Evolutionary conservation across 2,888 invertebrate species (phyloP), one percentile per base, ranked within the genome.

Genomic region (Tetanocera ferruginea): DNA sequence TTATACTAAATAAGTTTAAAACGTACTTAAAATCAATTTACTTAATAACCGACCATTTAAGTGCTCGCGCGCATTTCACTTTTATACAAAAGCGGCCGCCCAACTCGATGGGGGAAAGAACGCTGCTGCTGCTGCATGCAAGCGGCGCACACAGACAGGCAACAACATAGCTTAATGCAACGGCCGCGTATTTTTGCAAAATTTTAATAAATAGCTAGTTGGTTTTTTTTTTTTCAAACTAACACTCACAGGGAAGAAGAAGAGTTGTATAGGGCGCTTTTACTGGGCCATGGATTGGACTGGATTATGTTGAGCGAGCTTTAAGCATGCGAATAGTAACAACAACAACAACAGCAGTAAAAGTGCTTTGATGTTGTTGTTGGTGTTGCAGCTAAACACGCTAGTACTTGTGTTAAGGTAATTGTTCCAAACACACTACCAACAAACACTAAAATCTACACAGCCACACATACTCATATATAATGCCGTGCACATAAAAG

Each of bases 21-120:
- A 85, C 83, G 85, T 89, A 88, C 88, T 89, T 89, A 88, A 89
- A 89, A 88, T 89, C 89, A 89, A 89, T 89, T 89, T 89, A 88
- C 87, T 88, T 89, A 89, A 89, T 89, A 89, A 87, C 88, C 87
- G 85, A 86, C 86, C 87, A 88, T 89, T 89, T 89, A 86, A 87
- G 85, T 82, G 86, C 84, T 84, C 84, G 85, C 84, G 82, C 83
- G 82, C 75, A 34, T 55, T 67, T 19, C 66, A 55, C 80, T 84
- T 85, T 83, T 81, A 77, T 79, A 60, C 81, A 79, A 82, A 75
- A 76, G 82, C 81, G 82, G 83, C 81, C 86, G 81, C 79, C 55
- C n/a, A 34, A 19, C 17, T 60, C 23, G 25, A 5, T 51, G 70
- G 49, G 69, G 14, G 69, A 49, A 69, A 69, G 69, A 34, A 71